These are phyloP conservation scores for Diplosoma virens DNA, from an alignment of 23 tunicate genomes.

Conservation along the genomic window DNA sequence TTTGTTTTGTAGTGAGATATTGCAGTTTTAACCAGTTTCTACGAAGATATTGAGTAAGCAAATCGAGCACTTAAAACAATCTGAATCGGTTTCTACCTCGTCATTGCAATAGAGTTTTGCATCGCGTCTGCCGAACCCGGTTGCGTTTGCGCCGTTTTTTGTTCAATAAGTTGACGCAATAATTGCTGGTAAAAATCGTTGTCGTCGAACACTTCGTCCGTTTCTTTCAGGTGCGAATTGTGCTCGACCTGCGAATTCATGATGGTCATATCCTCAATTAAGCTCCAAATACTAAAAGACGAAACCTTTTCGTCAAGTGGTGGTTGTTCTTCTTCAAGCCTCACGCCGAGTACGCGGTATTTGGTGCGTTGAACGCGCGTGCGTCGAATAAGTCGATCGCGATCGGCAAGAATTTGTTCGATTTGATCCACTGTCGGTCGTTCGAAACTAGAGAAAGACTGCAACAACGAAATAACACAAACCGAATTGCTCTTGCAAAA, in stretches of 20 bases:
- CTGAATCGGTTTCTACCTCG: conserved; percentile 53
- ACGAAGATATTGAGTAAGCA: neutral
- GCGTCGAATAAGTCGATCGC: conserved; percentile 45
- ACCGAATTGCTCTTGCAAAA: neutral
- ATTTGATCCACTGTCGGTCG: conserved; percentile 71
- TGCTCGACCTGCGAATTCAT: conserved; percentile 13
- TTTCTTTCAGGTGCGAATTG: conserved; percentile 22
- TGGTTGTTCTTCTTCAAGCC: neutral
- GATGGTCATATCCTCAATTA: neutral
- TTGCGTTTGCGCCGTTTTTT: conserved; percentile 20
- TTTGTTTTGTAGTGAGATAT: conserved; percentile 52
- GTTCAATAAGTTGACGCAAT: conserved; percentile 63
- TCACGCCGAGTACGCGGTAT: conserved; percentile 46
- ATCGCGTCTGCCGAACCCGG: neutral
- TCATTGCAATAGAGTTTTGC: conserved; percentile 45
- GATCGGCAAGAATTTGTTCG: conserved; percentile 55
- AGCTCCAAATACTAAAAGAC: neutral
- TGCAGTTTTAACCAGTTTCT: conserved; percentile 81
- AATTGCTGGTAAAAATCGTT: conserved; percentile 75
- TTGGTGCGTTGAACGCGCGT: conserved; percentile 47
- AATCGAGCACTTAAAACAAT: neutral
- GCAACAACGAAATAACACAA: too few relatives aligned
- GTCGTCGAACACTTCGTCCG: conserved; percentile 47
- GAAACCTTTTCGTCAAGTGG: neutral
- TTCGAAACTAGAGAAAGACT: conserved; percentile 77